phyloP scores from a whole-genome alignment of 1,140 invertebrate species.

The Vanessa tameamea region DNA sequence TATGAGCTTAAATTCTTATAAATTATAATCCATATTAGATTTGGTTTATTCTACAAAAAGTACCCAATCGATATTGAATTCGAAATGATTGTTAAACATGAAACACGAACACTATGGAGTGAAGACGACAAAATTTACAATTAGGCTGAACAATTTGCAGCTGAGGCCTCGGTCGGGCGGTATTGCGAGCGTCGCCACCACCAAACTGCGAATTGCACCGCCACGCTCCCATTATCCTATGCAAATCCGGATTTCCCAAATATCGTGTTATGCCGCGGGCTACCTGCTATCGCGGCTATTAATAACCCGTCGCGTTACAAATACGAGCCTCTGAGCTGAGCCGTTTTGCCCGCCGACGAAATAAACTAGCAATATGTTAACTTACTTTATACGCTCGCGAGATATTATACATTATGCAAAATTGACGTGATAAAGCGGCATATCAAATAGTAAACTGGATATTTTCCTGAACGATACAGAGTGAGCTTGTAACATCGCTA shows the following conservation, averaged over 20 bases:
- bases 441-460: constrained; percentile 35
- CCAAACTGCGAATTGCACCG: constrained; percentile 53
- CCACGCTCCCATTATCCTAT: constrained; percentile 73
- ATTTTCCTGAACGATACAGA: constrained; percentile 36
- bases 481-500: constrained; percentile 34
- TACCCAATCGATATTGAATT: neutral
- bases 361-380: constrained; percentile 62
- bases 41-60: neutral
- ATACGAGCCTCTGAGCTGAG: constrained; percentile 57
- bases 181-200: constrained; percentile 30
- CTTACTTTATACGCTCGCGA: constrained; percentile 51
- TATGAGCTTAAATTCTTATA: neutral
- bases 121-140: constrained; percentile 8
- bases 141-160: neutral
- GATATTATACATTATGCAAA: constrained; percentile 55
- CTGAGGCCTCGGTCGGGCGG: neutral
- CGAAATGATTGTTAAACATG: neutral
- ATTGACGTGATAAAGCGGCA: constrained; percentile 53
- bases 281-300: constrained; percentile 73
- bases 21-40: no score
- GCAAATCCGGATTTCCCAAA: constrained; percentile 78
- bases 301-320: constrained; percentile 71
- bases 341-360: constrained; percentile 61
- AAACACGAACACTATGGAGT: neutral
- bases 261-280: constrained; percentile 69